phyloP scores from a whole-genome alignment of 2,113 vertebrate species.

The Ahaetulla prasina region DNA sequence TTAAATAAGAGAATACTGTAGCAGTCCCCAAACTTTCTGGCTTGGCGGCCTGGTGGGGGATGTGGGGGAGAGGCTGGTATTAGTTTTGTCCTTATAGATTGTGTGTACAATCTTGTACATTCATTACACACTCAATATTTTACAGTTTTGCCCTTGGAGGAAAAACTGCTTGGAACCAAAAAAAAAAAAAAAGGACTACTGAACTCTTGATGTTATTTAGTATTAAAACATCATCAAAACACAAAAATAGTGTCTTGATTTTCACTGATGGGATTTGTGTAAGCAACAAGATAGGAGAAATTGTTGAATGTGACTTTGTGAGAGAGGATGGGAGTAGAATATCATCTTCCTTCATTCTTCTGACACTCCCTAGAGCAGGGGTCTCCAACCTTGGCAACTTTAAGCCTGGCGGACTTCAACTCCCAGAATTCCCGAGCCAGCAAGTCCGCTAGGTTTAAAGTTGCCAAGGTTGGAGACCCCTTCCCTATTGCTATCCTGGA shows the following conservation, averaged over 20 bases:
- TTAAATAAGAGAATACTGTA: not conserved
- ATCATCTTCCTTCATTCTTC: not conserved
- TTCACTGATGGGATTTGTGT: not conserved
- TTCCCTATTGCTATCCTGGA: not conserved
- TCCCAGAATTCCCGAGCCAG: no score
- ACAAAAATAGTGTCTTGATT: not conserved
- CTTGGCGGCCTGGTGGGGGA: not conserved
- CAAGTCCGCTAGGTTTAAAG: no score
- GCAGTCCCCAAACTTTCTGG: no score
- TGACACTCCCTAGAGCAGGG: not conserved
- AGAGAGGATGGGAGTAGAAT: not conserved
- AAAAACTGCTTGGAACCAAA: not conserved
- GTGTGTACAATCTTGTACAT: not conserved
- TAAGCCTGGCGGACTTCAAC: no score
- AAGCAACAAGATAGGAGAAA: not conserved
- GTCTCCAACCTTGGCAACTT: no score
- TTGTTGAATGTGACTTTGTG: not conserved
- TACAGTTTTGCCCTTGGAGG: not conserved
- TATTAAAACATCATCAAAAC: not conserved
- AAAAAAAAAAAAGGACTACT: not conserved
- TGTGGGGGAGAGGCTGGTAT: not conserved
- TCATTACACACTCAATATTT: not conserved
- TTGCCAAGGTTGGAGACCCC: no score
- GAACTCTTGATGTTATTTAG: not conserved
- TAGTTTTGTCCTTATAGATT: not conserved